Evolutionary conservation across 64 coral and sea anemone genomes (phyloP), one percentile per base, ranked within the genome.

Genomic region (Hydrozoanthus tunicans): DNA sequence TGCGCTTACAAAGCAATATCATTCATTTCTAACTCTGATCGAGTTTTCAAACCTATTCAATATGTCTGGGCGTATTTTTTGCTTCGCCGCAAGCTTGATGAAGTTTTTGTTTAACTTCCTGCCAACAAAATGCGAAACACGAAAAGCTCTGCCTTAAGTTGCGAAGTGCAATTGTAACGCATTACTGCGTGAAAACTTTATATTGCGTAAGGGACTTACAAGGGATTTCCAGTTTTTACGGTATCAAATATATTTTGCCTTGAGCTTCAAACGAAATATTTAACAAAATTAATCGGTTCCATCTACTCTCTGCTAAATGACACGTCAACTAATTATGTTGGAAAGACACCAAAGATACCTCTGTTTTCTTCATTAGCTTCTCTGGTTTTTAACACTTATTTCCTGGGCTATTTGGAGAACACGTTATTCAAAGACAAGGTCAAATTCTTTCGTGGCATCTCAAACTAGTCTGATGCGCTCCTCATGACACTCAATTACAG

Each of bases 401-500:
- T 27, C n/a, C 57, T 58, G 66, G 72, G 52, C 67, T 23, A 56
- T 86, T 86, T 86, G 6, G 56, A 88, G 69, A 17, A 26, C 69
- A 81, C 51, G 8, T 59, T 5, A 4, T 43, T 43, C 32, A 73
- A 74, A 59, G 55, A 72, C 53, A 59, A 88, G 84, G 84, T 88
- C 84, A 88, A 88, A 88, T 88, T 60, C 84, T 69, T 70, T 73
- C 10, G 56, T 32, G 56, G 57, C 53, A 62, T 26, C 8, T 60
- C 24, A 81, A 14, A 8, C 54, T 24, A 62, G 23, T 5, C 6
- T 2, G 79, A 25, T 64, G 32, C 51, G 12, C 12, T 63, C 51
- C 43, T 75, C 72, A 43, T 64, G n/a, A 56, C 17, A 43, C 6
- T 12, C 20, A 86, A 86, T 57, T 86, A 86, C 66, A 71, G 68